These are phyloP conservation scores for Cynoglossus semilaevis DNA, from an alignment of 2,113 vertebrate genomes.

Conservation along the genomic window DNA sequence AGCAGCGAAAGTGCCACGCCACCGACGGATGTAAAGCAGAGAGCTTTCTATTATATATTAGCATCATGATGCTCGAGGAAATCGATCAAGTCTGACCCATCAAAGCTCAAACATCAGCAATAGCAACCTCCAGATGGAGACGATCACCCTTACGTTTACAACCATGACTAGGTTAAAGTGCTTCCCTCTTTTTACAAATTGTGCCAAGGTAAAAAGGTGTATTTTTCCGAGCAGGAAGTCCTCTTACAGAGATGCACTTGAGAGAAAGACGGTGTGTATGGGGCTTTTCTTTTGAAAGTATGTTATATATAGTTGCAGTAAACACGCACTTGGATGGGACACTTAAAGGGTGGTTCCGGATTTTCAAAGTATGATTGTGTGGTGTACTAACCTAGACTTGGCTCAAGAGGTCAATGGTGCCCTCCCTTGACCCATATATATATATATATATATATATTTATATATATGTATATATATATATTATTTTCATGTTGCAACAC, in stretches of 20 bases:
- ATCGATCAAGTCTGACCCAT: conserved; percentile 31
- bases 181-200: conserved; percentile 69
- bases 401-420: background rate
- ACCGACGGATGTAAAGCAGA: conserved; percentile 26
- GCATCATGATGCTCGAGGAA: conserved; percentile 44
- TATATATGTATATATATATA: too few relatives aligned
- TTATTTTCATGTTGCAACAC: too few relatives aligned
- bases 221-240: conserved; percentile 23
- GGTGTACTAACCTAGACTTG: background rate
- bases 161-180: conserved; percentile 60
- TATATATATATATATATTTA: too few relatives aligned
- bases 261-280: conserved; percentile 30
- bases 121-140: conserved; percentile 60
- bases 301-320: background rate
- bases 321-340: background rate
- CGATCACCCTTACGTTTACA: conserved; percentile 40
- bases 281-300: conserved; percentile 28
- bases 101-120: conserved; percentile 63
- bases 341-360: background rate
- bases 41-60: conserved; percentile 36
- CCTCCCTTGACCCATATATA: too few relatives aligned
- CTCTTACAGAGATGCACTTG: conserved; percentile 17
- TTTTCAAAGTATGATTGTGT: background rate
- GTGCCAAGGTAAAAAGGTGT: conserved; percentile 63
- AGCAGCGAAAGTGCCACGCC: conserved; percentile 36